Evolutionary conservation across 2,113 vertebrate species (phyloP), one percentile per base, ranked within the genome.

Genomic region (Boleophthalmus pectinirostris): DNA sequence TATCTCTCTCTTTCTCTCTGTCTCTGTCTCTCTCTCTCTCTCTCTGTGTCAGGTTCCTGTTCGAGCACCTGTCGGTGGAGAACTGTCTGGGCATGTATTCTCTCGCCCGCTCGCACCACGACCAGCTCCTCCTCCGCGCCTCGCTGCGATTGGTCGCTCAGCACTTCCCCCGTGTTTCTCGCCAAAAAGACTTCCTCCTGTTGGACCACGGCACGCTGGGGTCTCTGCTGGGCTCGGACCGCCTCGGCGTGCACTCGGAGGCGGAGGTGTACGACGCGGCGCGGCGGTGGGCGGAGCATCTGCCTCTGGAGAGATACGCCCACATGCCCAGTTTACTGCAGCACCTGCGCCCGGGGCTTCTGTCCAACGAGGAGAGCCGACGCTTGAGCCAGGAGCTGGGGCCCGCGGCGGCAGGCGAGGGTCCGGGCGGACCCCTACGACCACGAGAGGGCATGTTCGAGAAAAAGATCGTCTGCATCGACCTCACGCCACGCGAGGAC

Each of bases 21-120:
- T 20, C 4, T 7, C 33, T 56, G 10, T 24, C 45, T 38, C 20
- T 2, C 54, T 21, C 72, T 15, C 6, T 6, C 6, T 3, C 16
- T 12, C 12, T 66, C 13, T 25, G 21, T 29, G 51, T 56, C 74
- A 95, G 94, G 85, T 95, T 95, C 79, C 87, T 95, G 0, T 94
- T 94, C 65, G 92, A 95, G 78, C 92, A 94, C 79, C 88, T 95
- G 35, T 93, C 93, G 0, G 91, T 93, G 86, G 94, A 95, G 57
- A 95, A 94, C 84, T 95, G 94, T 63, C 79, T 95, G 68, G 93
- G 93, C 15, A 94, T 95, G 93, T 95, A 95, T 80, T 94, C 93
- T 43, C 84, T 95, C 83, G 94, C 94, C 38, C 93, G 93, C 54
- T 93, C 93, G 1, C 94, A 95, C 73, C 94, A 95, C 3, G 92